These are phyloP conservation scores for Xanthorhoe designata DNA, from an alignment of 2,888 invertebrate species.

Conservation along the genomic window DNA sequence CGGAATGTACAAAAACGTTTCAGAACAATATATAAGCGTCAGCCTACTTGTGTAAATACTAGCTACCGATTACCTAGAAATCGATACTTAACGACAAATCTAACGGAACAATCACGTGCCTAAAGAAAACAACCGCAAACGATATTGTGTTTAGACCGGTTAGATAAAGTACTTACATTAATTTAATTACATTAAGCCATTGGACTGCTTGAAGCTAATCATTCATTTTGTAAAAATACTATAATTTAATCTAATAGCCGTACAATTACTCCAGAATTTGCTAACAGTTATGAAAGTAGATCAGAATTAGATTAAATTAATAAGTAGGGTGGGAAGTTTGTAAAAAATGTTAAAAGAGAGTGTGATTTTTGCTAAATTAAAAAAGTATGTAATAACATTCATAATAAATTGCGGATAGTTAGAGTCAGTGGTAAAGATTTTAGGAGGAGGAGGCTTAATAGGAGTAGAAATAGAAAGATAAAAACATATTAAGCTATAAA, in stretches of 20 bases:
- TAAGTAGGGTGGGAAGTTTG: constrained; percentile 6
- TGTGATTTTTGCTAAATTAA: background rate
- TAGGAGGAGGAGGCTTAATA: background rate
- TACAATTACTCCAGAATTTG: constrained; percentile 20
- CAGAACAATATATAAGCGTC: background rate
- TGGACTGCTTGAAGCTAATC: constrained; percentile 24
- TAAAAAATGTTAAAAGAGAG: background rate
- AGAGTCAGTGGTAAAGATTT: too few species aligned
- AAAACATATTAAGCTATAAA: background rate
- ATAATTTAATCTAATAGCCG: constrained; percentile 27
- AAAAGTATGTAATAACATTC: background rate
- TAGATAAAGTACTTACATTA: constrained; percentile 12
- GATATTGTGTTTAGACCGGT: constrained; percentile 34
- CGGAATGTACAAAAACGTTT: background rate
- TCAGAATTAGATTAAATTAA: constrained; percentile 7
- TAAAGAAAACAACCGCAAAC: constrained; percentile 30
- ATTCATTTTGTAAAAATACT: constrained; percentile 26
- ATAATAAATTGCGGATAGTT: background rate
- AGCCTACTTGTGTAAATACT: background rate
- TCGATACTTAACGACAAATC: constrained; percentile 27
- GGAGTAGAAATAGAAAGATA: background rate
- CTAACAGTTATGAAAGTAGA: constrained; percentile 26
- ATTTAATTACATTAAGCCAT: constrained; percentile 32
- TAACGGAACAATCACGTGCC: constrained; percentile 32
- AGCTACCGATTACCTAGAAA: constrained; percentile 12